Evolutionary conservation across 2,888 invertebrate genomes (phyloP), one percentile per base, ranked within the genome.

Genomic region (Eristalis intricaria): DNA sequence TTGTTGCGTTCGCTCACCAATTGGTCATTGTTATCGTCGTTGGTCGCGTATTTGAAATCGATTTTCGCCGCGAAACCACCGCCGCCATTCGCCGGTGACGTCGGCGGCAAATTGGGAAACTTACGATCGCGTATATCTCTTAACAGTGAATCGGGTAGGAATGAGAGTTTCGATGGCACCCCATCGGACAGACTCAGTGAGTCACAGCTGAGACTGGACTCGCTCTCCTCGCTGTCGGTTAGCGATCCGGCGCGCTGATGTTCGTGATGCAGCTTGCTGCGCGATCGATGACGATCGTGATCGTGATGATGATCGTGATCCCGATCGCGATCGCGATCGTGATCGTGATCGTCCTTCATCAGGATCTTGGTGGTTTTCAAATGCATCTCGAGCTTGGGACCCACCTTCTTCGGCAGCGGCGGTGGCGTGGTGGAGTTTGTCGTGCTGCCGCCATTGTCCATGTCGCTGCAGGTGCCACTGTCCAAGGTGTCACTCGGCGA

Each of bases 391-490:
- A 94, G 91, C 90, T 92, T 94, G 8, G 90, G 89, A 61, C 92
- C 90, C 32, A 83, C 76, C 78, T 78, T 96, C 89, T 95, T 95
- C 23, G 95, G 94, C 87, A 95, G 93, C 1, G 96, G 96, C 4
- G 95, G 95, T 75, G 96, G 96, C 26, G 89, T 89, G 7, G 88
- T 82, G 7, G 89, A 79, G 71, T 83, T 84, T 13, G 84, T 87
- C 13, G 84, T 87, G 63, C 80, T 89, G 0, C 90, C 89, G 11
- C 90, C 90, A 70, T 90, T 92, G 83, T 97, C 97, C 90, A 97
- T 94, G 93, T 97, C 97, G 91, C 97, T 97, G 93, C 97, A 97
- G 43, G 97, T 97, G 64, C 97, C 97, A 81, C 97, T 97, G 93
- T 97, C 97, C 88, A 97, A 92, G 0, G 97, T 97, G 90, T 97